These are phyloP conservation scores for Moxostoma hubbsi DNA, from an alignment of 2,797 vertebrate genomes.

Conservation along the genomic window DNA sequence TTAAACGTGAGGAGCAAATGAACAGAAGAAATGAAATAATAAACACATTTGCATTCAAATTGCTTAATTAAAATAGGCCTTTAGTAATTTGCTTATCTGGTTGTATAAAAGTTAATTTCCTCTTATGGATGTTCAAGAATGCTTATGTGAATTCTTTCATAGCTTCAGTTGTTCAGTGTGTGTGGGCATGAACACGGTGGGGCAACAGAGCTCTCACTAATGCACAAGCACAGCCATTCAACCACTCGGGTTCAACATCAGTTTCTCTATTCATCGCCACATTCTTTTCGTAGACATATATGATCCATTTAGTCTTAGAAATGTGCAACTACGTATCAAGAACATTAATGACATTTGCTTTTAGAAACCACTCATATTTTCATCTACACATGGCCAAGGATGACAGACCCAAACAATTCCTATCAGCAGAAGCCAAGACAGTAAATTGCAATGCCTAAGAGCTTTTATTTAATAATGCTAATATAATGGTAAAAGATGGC, in stretches of 20 bases:
- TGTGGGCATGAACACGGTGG: background rate
- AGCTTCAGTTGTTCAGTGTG: background rate
- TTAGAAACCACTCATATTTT: background rate
- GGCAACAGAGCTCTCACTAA: constrained; percentile 10
- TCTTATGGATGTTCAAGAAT: background rate
- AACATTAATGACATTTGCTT: background rate
- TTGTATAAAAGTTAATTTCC: background rate
- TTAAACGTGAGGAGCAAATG: background rate
- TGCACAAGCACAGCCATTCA: background rate
- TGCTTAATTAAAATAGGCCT: background rate
- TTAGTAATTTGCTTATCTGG: background rate
- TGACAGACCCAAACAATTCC: background rate
- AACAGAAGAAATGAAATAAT: background rate
- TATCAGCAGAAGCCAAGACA: background rate
- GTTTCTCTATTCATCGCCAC: background rate
- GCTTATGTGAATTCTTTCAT: background rate
- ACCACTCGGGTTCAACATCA: background rate
- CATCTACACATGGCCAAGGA: background rate
- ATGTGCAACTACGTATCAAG: background rate
- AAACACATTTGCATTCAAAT: background rate
- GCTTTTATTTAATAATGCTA: no score
- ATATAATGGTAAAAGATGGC: background rate
- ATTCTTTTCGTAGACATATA: background rate
- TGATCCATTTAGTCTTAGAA: background rate
- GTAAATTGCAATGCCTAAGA: background rate